Base-by-base conservation (phyloP, 1,140 invertebrate genomes). In the Neoseiulus cucumeris region DNA sequence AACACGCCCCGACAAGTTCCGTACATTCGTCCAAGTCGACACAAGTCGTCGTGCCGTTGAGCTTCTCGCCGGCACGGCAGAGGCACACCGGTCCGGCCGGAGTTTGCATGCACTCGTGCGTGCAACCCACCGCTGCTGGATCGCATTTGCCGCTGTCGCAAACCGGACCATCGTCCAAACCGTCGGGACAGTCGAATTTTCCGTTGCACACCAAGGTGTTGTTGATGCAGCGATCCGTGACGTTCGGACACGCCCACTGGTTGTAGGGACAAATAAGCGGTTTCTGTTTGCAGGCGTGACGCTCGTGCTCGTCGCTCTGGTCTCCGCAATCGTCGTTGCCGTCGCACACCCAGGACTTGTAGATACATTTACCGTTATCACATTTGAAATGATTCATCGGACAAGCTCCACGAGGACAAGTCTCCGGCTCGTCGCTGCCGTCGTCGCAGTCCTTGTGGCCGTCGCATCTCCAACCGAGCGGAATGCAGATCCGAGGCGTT, bases 291-390 rank as follows among this genome's bases (percentile, higher is more conserved):
- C 78, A 79, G 2, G 77, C 77, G 68, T 79, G 76, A 28, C 70
- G 64, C 44, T 71, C 69, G 9, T 89, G 85, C 77, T 98, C 95
- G 75, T 98, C 94, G 0, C 87, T 89, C 59, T 84, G 83, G 75
- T 98, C 94, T 0, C 87, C 88, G 74, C 95, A 98, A 75, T 98
- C 93, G 74, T 96, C 86, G 70, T 86, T 85, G 0, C 90, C 90
- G 74, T 98, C 93, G 76, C 95, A 98, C 29, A 97, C 86, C 76
- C 92, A 91, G 0, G 89, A 84, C 72, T 89, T 88, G 75, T 90
- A 91, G 0, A 98, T 83, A 74, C 94, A 98, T 22, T 86, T 84
- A 1, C 76, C 84, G 75, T 93, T 95, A 67, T 85, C 72, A 69
- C 80, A 81, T 30, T 73, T 71, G 70, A 80, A 82, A 41, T 79